Evolutionary conservation across 2,888 invertebrate species (phyloP).

Genomic region (Horisme vitalbata): DNA sequence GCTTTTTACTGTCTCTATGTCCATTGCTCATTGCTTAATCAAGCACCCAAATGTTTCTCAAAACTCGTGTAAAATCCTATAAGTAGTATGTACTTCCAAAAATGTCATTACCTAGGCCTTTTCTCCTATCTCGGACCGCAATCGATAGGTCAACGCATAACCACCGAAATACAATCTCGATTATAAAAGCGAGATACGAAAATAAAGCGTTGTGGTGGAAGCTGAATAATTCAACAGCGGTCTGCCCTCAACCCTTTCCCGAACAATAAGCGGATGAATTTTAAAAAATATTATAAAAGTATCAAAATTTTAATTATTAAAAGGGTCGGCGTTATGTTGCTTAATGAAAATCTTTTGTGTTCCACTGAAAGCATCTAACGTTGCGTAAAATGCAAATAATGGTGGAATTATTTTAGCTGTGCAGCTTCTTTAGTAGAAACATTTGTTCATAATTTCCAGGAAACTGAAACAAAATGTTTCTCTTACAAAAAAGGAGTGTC

Average conservation of each 20-base stretch:
- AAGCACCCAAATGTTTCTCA: no score
- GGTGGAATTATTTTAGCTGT: slow-evolving; percentile 20
- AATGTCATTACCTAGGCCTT: no score
- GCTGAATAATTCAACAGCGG: slow-evolving; percentile 60
- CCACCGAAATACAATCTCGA: slow-evolving; percentile 5
- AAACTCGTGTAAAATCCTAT: no score
- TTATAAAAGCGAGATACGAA: slow-evolving; percentile 48
- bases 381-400: slow-evolving; percentile 34
- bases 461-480: no score
- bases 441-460: no score
- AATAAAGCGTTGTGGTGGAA: slow-evolving; percentile 63
- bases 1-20: no score
- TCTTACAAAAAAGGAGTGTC: no score
- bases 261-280: slow-evolving; percentile 63
- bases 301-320: slow-evolving; percentile 62
- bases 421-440: no score
- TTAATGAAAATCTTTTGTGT: slow-evolving; percentile 46
- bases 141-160: neutral
- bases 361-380: slow-evolving; percentile 33
- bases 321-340: slow-evolving; percentile 43
- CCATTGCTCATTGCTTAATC: no score
- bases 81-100: no score
- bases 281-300: slow-evolving; percentile 31
- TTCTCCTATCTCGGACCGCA: neutral
- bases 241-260: slow-evolving; percentile 48